Evolutionary conservation across 2,113 vertebrate species (phyloP).

Genomic region (Calidris pygmaea): DNA sequence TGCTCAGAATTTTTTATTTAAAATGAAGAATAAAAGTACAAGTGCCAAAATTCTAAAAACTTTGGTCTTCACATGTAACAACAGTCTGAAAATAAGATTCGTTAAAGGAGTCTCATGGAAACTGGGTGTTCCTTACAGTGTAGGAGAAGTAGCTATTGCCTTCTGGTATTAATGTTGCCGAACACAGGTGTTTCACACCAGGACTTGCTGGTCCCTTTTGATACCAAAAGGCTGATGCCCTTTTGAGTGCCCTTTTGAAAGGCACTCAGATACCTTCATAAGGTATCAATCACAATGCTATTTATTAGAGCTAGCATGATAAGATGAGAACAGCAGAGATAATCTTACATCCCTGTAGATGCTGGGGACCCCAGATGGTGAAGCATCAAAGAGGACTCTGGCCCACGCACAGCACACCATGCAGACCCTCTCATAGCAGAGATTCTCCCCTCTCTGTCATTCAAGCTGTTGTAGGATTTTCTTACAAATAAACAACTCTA

Average conservation of each 20-base stretch:
- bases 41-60: background rate
- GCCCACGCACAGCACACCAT: rapidly evolving
- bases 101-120: background rate
- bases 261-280: rapidly evolving
- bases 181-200: background rate
- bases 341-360: background rate
- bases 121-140: background rate
- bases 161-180: background rate
- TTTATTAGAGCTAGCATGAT: background rate
- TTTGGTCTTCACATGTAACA: background rate
- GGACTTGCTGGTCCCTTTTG: background rate
- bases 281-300: background rate
- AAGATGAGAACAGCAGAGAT: background rate
- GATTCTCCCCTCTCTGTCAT: background rate
- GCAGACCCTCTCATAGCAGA: background rate
- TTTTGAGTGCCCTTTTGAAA: background rate
- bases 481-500: background rate
- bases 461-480: background rate
- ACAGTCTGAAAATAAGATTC: background rate
- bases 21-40: background rate
- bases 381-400: background rate
- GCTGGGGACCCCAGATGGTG: background rate
- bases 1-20: background rate
- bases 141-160: background rate
- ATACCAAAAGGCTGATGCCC: background rate